Conservation (phyloP, 2,888 invertebrate genomes). For the Hirtodrosophila confusa region DNA sequence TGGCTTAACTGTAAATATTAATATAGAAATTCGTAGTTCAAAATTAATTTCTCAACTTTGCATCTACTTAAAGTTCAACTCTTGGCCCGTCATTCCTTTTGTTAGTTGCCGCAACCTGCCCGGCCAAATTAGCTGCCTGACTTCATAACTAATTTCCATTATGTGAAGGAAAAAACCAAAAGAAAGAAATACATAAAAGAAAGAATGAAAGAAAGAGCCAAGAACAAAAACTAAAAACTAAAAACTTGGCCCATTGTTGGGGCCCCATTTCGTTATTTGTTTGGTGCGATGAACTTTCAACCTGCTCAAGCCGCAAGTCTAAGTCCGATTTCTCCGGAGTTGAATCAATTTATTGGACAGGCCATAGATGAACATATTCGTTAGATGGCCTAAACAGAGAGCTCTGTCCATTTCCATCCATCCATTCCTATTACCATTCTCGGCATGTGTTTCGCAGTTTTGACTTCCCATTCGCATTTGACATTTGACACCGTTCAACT, state of each 20-base stretch:
- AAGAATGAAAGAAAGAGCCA: slow-evolving; percentile 8
- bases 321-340: slow-evolving; percentile 38
- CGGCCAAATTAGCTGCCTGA: slow-evolving; percentile 50
- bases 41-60: slow-evolving; percentile 44
- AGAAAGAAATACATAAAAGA: slow-evolving; percentile 7
- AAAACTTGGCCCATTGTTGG: slow-evolving; percentile 28
- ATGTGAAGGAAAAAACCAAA: slow-evolving; percentile 20
- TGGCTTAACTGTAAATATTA: slow-evolving; percentile 44
- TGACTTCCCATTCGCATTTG: slow-evolving; percentile 7
- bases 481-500: slow-evolving; percentile 54
- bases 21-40: slow-evolving; percentile 43
- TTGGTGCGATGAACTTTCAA: slow-evolving; percentile 74
- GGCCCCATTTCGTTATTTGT: slow-evolving; percentile 21
- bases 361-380: slow-evolving; percentile 21
- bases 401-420: slow-evolving; percentile 28
- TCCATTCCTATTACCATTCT: slow-evolving; percentile 41
- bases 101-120: slow-evolving; percentile 29
- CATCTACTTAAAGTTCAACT: slow-evolving; percentile 51
- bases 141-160: slow-evolving; percentile 60
- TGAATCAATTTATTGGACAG: slow-evolving; percentile 63
- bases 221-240: slow-evolving; percentile 5
- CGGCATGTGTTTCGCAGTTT: slow-evolving; percentile 47
- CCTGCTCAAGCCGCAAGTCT: slow-evolving; percentile 31
- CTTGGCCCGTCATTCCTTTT: slow-evolving; percentile 14
- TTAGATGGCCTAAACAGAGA: not conserved